These are phyloP conservation scores for Perccottus glenii DNA, from an alignment of 2,113 vertebrate species.

Conservation along the genomic window DNA sequence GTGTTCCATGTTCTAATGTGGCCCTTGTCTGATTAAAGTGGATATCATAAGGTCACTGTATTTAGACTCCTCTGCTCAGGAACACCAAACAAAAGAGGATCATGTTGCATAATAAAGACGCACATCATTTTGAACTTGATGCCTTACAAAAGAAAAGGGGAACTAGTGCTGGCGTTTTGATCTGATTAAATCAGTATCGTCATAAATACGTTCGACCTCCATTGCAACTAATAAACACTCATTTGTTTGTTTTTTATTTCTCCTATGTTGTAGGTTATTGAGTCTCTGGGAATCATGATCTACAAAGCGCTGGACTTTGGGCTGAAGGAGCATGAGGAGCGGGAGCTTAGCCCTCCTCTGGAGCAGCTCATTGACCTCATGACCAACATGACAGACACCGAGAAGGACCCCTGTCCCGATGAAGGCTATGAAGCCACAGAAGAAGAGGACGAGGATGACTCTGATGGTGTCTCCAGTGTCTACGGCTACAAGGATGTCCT, in stretches of 20 bases:
- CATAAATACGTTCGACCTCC: too few relatives aligned
- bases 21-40: slow-evolving; percentile 4
- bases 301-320: slow-evolving; percentile 98
- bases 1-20: too few relatives aligned
- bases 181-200: too few relatives aligned
- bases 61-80: slow-evolving; percentile 23
- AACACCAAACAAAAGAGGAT: slow-evolving; percentile 23
- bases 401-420: slow-evolving; percentile 83
- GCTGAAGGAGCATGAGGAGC: slow-evolving; percentile 94
- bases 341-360: slow-evolving; percentile 93
- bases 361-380: slow-evolving; percentile 95
- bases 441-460: slow-evolving; percentile 85
- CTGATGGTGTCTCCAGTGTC: slow-evolving; percentile 68
- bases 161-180: background rate
- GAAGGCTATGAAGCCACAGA: slow-evolving; percentile 95
- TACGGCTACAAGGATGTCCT: slow-evolving; percentile 89
- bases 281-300: slow-evolving; percentile 96
- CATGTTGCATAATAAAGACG: slow-evolving; percentile 36
- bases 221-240: too few relatives aligned
- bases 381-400: slow-evolving; percentile 87
- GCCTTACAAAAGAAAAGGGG: slow-evolving; percentile 11
- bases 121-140: slow-evolving; percentile 38
- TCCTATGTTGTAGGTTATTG: slow-evolving; percentile 83
- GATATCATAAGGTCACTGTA: slow-evolving; percentile 25
- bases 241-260: background rate